phyloP scores from a whole-genome alignment of 2,113 vertebrate species.

The Copsychus sechellarum region DNA sequence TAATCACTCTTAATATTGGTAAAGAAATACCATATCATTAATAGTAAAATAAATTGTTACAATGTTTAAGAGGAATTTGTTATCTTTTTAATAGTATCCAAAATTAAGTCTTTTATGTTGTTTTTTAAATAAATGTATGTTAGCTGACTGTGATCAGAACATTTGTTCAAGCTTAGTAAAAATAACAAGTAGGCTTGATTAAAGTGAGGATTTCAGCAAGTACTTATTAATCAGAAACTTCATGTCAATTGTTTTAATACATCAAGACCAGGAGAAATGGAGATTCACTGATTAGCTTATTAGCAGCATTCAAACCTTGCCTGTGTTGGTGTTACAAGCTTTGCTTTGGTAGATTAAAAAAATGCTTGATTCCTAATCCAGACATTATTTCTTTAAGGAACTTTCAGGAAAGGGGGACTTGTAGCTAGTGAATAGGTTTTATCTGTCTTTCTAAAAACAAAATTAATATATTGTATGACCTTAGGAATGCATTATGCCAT shows the following conservation, averaged over 20 bases:
- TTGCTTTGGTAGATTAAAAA: neutral
- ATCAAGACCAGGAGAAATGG: neutral
- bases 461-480: neutral
- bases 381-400: neutral
- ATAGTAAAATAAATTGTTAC: neutral
- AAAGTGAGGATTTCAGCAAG: neutral
- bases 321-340: neutral
- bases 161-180: neutral
- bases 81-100: neutral
- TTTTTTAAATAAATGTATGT: neutral
- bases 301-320: neutral
- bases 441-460: neutral
- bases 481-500: neutral
- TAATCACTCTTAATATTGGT: neutral
- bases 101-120: neutral
- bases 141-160: neutral
- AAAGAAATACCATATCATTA: neutral
- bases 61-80: neutral
- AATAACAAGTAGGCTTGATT: constrained; percentile 5
- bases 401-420: neutral
- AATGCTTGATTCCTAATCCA: neutral
- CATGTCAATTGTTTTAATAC: neutral
- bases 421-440: neutral
- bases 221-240: neutral
- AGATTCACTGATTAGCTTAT: neutral